Conservation (phyloP, 2,797 vertebrate genomes). For the Sebastes minor region DNA sequence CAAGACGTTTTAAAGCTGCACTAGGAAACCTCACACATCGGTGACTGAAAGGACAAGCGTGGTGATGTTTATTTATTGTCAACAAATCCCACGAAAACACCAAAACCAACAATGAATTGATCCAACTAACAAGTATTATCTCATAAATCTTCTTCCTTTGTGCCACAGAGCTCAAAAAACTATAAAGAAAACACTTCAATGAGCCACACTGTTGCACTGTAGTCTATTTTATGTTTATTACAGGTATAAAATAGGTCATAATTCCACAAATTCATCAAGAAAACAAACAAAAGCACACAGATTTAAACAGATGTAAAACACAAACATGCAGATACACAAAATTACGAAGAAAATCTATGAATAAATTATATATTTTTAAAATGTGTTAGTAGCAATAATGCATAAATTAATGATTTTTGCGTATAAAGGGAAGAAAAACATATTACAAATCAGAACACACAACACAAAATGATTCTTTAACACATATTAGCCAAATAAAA, state of each 20-base stretch:
- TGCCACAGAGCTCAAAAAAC: neutral
- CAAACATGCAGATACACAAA: no score
- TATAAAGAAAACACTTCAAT: no score
- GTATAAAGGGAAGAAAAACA: neutral
- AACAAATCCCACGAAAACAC: neutral
- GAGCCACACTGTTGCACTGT: no score
- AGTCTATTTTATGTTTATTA: no score
- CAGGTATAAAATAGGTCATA: no score
- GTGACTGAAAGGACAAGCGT: neutral
- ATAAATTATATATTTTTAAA: neutral
- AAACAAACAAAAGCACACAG: neutral
- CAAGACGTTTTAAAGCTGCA: slow-evolving; percentile 34
- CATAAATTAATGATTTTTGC: neutral
- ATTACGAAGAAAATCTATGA: no score
- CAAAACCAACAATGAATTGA: neutral
- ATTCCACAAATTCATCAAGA: neutral
- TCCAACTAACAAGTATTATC: neutral
- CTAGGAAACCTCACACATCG: neutral
- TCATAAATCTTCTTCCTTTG: no score
- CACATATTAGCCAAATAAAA: neutral
- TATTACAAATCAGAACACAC: neutral
- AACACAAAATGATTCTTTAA: rapidly evolving
- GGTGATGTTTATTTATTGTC: neutral
- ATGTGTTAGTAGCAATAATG: neutral
- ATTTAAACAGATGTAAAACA: neutral